Evolutionary conservation across 1,140 invertebrate species (phyloP).

Genomic region (Pollicipes pollicipes): DNA sequence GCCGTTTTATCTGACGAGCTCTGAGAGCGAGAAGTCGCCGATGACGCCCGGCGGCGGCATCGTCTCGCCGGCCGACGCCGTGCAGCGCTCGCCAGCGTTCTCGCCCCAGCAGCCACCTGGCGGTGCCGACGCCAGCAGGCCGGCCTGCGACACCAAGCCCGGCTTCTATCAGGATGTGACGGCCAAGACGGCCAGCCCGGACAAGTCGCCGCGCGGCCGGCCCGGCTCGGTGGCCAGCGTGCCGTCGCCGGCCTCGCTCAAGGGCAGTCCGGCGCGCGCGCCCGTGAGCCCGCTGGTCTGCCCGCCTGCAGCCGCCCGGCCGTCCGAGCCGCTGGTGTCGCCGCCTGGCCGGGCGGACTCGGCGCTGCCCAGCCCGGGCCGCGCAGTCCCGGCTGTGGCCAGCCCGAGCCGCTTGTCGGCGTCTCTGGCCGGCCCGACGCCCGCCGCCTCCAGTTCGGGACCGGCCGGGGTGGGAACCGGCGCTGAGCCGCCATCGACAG

Average conservation of each 20-base stretch:
- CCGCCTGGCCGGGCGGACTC: background rate
- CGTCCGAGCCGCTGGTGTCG: background rate
- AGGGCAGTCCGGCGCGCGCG: background rate
- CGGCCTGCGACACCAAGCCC: slow-evolving; percentile 42
- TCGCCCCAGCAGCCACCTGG: background rate
- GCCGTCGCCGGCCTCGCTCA: background rate
- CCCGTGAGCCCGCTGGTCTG: background rate
- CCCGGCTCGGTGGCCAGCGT: slow-evolving; percentile 3
- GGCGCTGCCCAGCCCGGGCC: background rate
- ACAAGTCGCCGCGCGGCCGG: background rate
- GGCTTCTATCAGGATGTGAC: slow-evolving; percentile 54
- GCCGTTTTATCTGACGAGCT: background rate
- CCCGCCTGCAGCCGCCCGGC: no score
- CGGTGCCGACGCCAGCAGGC: background rate
- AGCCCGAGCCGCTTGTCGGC: background rate
- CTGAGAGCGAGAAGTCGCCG: slow-evolving; percentile 3
- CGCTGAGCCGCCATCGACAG: no score
- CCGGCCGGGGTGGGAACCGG: no score
- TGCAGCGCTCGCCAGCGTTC: slow-evolving; percentile 5
- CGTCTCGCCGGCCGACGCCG: background rate
- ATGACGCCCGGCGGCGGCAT: background rate
- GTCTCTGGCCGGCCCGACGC: background rate
- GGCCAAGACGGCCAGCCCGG: slow-evolving; percentile 13
- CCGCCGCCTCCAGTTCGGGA: no score
- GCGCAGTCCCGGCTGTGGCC: background rate